These are phyloP conservation scores for Lysandra bellargus DNA, from an alignment of 2,888 invertebrate species.

Conservation along the genomic window DNA sequence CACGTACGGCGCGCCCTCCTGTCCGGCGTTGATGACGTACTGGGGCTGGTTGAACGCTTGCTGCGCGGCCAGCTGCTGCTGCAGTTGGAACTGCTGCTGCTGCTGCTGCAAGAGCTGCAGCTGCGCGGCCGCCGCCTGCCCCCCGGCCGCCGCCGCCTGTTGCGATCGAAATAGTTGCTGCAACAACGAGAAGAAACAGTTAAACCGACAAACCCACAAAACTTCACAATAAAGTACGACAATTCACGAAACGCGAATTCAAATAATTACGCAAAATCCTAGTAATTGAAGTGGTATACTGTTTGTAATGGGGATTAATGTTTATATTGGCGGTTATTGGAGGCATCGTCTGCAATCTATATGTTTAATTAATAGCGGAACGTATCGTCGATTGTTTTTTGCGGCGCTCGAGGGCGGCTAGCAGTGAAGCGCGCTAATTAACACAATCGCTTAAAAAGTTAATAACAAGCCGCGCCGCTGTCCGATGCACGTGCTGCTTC, in stretches of 20 bases:
- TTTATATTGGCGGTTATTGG: constrained; percentile 29
- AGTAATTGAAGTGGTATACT: constrained; percentile 22
- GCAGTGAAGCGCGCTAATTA: constrained; percentile 70
- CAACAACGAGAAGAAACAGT: constrained; percentile 58
- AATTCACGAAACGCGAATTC: constrained; percentile 7
- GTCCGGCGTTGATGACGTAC: constrained; percentile 90
- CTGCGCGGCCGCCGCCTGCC: constrained; percentile 84
- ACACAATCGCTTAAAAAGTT: constrained; percentile 76
- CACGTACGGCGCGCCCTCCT: constrained; percentile 87
- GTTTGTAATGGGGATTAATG: constrained; percentile 18
- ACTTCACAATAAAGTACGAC: neutral
- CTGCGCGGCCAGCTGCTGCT: constrained; percentile 87
- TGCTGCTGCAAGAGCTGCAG: constrained; percentile 87
- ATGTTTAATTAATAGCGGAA: constrained; percentile 64
- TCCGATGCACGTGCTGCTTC: constrained; percentile 64
- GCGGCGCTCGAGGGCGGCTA: constrained; percentile 58
- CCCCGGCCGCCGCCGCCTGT: constrained; percentile 85
- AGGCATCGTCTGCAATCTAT: constrained; percentile 36
- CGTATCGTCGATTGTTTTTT: constrained; percentile 65
- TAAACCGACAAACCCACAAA: constrained; percentile 38
- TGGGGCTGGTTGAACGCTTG: constrained; percentile 90
- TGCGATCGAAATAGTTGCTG: constrained; percentile 95
- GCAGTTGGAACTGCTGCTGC: constrained; percentile 88
- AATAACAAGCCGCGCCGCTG: constrained; percentile 68
- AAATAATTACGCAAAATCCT: constrained; percentile 15